These are phyloP conservation scores for Seira sanloemensis DNA, from an alignment of 2,888 invertebrate genomes.

Conservation along the genomic window DNA sequence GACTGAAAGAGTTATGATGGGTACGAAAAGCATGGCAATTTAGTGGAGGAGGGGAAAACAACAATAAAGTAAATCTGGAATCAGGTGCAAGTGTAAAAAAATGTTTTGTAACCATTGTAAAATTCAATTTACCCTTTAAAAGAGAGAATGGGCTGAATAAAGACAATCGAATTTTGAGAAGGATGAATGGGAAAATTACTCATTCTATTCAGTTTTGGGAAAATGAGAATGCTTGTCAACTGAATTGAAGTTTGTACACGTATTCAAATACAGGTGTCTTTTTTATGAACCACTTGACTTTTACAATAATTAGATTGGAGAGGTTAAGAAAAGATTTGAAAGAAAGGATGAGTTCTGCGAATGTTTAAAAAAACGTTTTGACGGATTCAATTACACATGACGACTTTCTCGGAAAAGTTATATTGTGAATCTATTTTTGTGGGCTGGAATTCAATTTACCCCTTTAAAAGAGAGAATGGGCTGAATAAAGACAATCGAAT, in stretches of 20 bases:
- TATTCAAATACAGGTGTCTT: no score
- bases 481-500: conserved; percentile 11
- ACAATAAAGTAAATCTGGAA: conserved; percentile 28
- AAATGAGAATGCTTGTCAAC: no score
- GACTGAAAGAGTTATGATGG: conserved; percentile 15
- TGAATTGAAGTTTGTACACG: no score
- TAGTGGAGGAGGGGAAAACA: conserved; percentile 35
- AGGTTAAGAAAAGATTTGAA: no score
- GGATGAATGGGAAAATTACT: conserved; percentile 14
- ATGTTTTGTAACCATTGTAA: conserved; percentile 21
- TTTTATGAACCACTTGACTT: no score
- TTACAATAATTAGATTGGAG: no score
- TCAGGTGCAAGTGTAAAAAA: not conserved
- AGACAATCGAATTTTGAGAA: conserved; percentile 11
- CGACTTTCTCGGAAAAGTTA: no score
- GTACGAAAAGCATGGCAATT: conserved; percentile 19
- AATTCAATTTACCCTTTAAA: conserved; percentile 36
- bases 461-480: no score
- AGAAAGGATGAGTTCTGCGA: no score
- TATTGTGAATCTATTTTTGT: no score
- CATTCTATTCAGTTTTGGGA: not conserved
- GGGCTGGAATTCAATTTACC: conserved; percentile 50
- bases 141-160: conserved; percentile 4
- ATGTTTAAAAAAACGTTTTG: no score
- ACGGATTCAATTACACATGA: no score